These are phyloP conservation scores for Rhodinocichla rosea DNA, from an alignment of 2,113 vertebrate genomes.

Conservation along the genomic window DNA sequence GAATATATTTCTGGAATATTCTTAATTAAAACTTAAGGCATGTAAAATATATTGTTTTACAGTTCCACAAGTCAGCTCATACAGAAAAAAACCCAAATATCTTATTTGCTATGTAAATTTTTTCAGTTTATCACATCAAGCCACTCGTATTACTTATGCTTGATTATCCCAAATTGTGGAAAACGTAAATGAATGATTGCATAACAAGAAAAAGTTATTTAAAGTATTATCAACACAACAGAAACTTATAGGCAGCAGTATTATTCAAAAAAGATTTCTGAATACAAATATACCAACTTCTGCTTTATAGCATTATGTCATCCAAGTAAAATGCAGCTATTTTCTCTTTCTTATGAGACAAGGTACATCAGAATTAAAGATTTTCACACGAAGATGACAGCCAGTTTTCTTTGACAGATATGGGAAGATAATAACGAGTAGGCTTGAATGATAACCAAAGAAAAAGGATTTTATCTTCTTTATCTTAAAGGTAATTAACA, in stretches of 20 bases:
- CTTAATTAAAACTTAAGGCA: not conserved
- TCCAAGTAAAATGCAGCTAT: not conserved
- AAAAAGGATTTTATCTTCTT: not conserved
- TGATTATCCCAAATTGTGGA: not conserved
- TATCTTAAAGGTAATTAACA: not conserved
- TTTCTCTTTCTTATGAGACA: not conserved
- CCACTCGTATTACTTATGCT: not conserved
- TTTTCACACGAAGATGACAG: not conserved
- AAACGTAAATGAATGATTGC: not conserved
- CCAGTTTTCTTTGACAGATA: not conserved
- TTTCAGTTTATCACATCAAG: not conserved
- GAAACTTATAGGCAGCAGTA: not conserved
- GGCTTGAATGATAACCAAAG: not conserved
- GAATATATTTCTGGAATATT: not conserved
- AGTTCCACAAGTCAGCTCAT: not conserved
- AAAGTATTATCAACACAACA: not conserved
- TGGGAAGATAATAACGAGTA: not conserved
- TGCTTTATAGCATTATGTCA: not conserved
- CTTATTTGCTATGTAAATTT: not conserved
- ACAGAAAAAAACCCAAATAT: not conserved
- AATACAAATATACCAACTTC: not conserved
- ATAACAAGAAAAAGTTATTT: not conserved
- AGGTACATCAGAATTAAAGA: not conserved
- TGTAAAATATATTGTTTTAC: not conserved
- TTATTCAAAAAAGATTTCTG: not conserved